These are phyloP conservation scores for Microchirus variegatus DNA, from an alignment of 2,797 vertebrate species.

Conservation along the genomic window DNA sequence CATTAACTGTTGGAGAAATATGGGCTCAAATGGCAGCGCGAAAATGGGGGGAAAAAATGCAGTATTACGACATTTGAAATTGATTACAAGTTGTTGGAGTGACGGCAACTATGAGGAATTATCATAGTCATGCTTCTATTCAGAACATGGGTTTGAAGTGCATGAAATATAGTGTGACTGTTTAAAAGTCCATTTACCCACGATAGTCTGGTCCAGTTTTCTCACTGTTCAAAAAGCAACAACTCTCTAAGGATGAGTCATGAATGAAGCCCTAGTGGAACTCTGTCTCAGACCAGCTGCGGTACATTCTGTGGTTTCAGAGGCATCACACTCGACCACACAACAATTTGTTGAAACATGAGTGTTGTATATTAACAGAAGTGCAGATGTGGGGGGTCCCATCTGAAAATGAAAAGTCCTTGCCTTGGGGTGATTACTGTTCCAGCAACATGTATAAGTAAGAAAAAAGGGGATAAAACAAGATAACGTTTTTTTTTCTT, in stretches of 20 bases:
- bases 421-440: too few relatives aligned
- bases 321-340: constrained; percentile 32
- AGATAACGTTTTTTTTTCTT: too few relatives aligned
- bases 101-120: neutral
- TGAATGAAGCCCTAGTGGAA: constrained; percentile 25
- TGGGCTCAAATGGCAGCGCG: neutral
- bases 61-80: too few relatives aligned
- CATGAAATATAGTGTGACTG: neutral
- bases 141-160: neutral
- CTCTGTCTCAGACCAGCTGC: constrained; percentile 35
- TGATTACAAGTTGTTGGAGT: neutral
- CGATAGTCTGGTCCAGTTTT: constrained; percentile 9
- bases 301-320: constrained; percentile 36
- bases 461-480: too few relatives aligned
- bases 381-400: constrained; percentile 7
- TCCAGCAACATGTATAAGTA: too few relatives aligned
- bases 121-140: neutral
- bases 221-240: constrained; percentile 20
- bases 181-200: constrained; percentile 7
- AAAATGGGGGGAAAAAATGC: neutral
- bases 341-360: constrained; percentile 17
- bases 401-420: too few relatives aligned
- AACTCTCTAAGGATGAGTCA: constrained; percentile 44
- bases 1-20: neutral
- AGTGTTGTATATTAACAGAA: constrained; percentile 18